Base-by-base conservation (phyloP, 2,113 vertebrate genomes). In the Triplophysa rosa region DNA sequence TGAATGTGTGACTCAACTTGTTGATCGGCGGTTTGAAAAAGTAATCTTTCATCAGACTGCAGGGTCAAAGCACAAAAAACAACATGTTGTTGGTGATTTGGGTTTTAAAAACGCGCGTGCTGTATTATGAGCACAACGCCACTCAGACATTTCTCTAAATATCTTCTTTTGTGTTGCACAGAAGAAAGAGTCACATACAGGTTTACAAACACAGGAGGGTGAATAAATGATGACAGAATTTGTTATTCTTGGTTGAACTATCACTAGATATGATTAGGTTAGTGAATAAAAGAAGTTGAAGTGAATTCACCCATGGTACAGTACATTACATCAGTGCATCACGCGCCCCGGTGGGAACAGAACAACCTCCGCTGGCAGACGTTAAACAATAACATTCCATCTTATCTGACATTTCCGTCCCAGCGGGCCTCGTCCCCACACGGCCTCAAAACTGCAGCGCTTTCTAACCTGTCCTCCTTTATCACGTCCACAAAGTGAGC, bases 21-120 rank as follows among this genome's bases (percentile, higher is more conserved):
- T 95, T 98, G 86, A 99, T 99, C n/a, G 97, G 97, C 0, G 97
- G 96, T 80, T 98, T 99, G 89, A 97, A 98, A 91, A 98, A 99
- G 89, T 98, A 97, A 85, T 98, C 95, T 86, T 99, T 97, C 97
- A 99, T 99, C 87, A 98, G 91, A 90, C 97, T 98, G 79, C 88
- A 89, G 80, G 71, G 87, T 16, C 80, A 33, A 26, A 77, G 0
- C 58, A 8, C 66, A 54, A 56, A 26, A 37, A 12, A 45, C 42
- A 45, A 45, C 0, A 45, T 45, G 2, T 12, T 45, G 42, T 12
- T 0, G 8, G 4, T 49, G 7, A 13, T 54, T 14, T 17, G 0
- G 5, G 49, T 10, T 21, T 23, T 68, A 68, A 26, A 37, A 68
- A 12, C 2, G 42, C 40, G 21, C 21, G 16, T 52, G 47, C 23